Evolutionary conservation across 2,888 invertebrate species (phyloP), one percentile per base, ranked within the genome.

Genomic region (Pyralis farinalis): DNA sequence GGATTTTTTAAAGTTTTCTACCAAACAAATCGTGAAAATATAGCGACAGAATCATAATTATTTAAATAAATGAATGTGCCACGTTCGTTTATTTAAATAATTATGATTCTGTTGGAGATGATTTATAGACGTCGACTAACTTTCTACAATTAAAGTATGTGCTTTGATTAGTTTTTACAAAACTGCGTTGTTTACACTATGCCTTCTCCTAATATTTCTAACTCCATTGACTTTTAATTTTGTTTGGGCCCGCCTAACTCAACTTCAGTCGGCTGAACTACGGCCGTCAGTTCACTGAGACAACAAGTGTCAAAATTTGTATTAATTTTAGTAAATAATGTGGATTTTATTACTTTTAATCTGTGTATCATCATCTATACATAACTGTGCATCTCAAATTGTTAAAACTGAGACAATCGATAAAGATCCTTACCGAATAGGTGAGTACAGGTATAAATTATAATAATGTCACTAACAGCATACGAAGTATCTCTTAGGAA

Each of bases 401-500:
- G 46, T 55, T 6, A 61, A 61, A 31, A 58, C 49, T 6, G 54
- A 65, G 34, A 68, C 52, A 7, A 40, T 44, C 9, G 63, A 71
- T 38, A 49, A n/a, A n/a, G n/a, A 70, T 39, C 63, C 72, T 1
- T 81, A 72, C 46, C 68, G 81, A 61, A 71, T 84, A 49, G 83
- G 83, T 83, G 46, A 71, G 74, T 65, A 9, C 21, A 31, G 27
- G 25, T 34, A 35, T 37, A 12, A 29, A 22, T 11, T 16, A 16
- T 16, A 3, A 16, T 16, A n/a, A n/a, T n/a, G n/a, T n/a, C 16
- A 16, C 3, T 0, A 7, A 27, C 9, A 36, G 34, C 21, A 37
- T n/a, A n/a, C n/a, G n/a, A n/a, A n/a, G n/a, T n/a, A n/a, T n/a
- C n/a, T n/a, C n/a, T n/a, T n/a, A n/a, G n/a, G n/a, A n/a, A n/a